Conservation (phyloP, 2,888 invertebrate species). For the Agriotes lineatus region DNA sequence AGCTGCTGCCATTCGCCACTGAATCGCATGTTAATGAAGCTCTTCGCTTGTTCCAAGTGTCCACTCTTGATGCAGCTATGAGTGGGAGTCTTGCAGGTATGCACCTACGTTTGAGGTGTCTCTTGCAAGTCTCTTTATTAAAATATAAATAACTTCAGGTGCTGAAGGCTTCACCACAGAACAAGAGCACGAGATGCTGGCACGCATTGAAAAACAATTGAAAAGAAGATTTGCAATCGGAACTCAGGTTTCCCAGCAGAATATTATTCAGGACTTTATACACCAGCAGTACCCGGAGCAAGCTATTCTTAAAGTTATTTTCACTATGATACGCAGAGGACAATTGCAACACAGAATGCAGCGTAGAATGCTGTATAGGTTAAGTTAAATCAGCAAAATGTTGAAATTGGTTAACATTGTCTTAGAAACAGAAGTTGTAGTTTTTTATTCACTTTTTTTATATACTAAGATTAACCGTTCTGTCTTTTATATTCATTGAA, state of each 20-base stretch:
- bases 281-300: conserved; percentile 90
- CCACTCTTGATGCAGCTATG: conserved; percentile 95
- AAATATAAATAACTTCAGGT: too few relatives aligned
- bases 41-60: conserved; percentile 95
- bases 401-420: too few relatives aligned
- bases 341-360: conserved; percentile 97
- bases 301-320: conserved; percentile 90
- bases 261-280: conserved; percentile 89
- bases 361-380: conserved; percentile 96
- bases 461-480: too few relatives aligned
- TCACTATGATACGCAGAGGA: conserved; percentile 94
- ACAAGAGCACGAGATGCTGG: conserved; percentile 92
- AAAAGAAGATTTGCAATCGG: conserved; percentile 95
- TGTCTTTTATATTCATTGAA: too few relatives aligned
- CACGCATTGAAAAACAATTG: conserved; percentile 92
- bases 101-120: too few relatives aligned
- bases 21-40: conserved; percentile 96
- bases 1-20: conserved; percentile 89
- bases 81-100: conserved; percentile 90
- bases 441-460: too few relatives aligned
- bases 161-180: conserved; percentile 98
- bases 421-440: too few relatives aligned
- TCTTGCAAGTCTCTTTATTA: too few relatives aligned
- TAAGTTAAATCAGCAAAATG: too few relatives aligned
- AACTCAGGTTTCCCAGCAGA: conserved; percentile 95